phyloP scores from a whole-genome alignment of 2,113 vertebrate species.

The Beaufortia kweichowensis region DNA sequence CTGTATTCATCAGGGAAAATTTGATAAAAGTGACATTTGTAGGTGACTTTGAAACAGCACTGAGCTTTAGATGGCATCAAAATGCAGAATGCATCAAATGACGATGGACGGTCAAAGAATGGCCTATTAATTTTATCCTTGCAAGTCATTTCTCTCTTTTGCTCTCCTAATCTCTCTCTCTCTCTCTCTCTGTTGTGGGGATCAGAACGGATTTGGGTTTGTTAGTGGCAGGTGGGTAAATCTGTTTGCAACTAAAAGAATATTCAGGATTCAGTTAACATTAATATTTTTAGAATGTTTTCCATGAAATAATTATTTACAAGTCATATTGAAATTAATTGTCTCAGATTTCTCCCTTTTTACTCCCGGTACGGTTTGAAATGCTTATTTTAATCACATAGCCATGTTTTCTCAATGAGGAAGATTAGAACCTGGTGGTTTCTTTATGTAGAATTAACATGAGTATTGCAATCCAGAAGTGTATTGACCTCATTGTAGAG shows the following conservation, averaged over 20 bases:
- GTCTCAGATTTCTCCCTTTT: slow-evolving; percentile 7
- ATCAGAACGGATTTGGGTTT: slow-evolving; percentile 26
- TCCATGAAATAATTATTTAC: neutral
- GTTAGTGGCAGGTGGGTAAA: slow-evolving; percentile 35
- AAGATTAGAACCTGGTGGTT: slow-evolving; percentile 11
- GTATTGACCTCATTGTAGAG: neutral
- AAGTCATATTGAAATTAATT: neutral
- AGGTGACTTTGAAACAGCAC: neutral
- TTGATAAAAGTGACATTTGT: neutral
- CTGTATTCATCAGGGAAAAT: neutral
- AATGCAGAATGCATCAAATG: slow-evolving; percentile 7
- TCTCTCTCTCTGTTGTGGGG: slow-evolving; percentile 17
- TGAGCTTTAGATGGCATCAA: neutral
- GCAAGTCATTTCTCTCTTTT: neutral
- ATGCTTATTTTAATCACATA: slow-evolving; percentile 14
- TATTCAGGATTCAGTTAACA: neutral
- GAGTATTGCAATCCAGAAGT: neutral
- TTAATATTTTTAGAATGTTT: slow-evolving; percentile 10
- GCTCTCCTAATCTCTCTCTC: neutral
- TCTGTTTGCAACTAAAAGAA: neutral
- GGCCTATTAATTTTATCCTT: slow-evolving; percentile 22
- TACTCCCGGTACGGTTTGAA: slow-evolving; percentile 1
- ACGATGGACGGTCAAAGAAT: slow-evolving; percentile 7
- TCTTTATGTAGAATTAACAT: neutral
- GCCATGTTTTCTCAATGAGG: slow-evolving; percentile 27